Conservation (phyloP, 1,140 invertebrate genomes). For the Maconellicoccus hirsutus region DNA sequence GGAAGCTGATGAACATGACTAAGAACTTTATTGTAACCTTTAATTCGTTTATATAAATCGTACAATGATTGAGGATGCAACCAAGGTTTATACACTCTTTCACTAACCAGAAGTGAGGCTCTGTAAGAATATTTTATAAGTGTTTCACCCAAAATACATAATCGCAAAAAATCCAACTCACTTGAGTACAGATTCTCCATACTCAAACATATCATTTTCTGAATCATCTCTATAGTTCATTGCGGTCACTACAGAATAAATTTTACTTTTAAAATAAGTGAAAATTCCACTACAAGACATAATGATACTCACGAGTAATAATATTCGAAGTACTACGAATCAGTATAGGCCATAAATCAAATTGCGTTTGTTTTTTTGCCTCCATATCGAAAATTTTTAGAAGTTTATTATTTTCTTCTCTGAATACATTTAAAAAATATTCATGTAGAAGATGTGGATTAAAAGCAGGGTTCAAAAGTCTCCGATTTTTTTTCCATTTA, state of each 20-base stretch:
- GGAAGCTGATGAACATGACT: conserved; percentile 36
- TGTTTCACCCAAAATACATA: no score
- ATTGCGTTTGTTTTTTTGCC: not conserved
- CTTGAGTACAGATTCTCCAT: not conserved
- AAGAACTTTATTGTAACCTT: conserved; percentile 25
- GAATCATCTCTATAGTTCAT: not conserved
- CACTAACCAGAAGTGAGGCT: conserved; percentile 27
- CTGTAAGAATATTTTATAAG: conserved; percentile 19
- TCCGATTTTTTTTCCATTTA: conserved; percentile 46
- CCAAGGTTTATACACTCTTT: conserved; percentile 29
- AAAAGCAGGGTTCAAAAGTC: conserved; percentile 65
- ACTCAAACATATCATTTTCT: not conserved
- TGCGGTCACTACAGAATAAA: not conserved
- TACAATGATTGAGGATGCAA: conserved; percentile 28
- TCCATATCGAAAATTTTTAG: conserved; percentile 7
- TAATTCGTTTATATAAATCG: conserved; percentile 26
- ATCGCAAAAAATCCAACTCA: not conserved
- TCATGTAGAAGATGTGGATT: conserved; percentile 42
- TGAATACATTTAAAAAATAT: not conserved
- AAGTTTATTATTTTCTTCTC: not conserved
- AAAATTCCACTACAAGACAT: not conserved
- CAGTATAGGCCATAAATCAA: conserved; percentile 38
- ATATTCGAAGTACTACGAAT: conserved; percentile 64
- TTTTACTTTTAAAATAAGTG: no score
- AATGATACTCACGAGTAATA: conserved; percentile 52